These are phyloP conservation scores for Pharmacophagus antenor DNA, from an alignment of 2,888 invertebrate genomes.

Conservation along the genomic window DNA sequence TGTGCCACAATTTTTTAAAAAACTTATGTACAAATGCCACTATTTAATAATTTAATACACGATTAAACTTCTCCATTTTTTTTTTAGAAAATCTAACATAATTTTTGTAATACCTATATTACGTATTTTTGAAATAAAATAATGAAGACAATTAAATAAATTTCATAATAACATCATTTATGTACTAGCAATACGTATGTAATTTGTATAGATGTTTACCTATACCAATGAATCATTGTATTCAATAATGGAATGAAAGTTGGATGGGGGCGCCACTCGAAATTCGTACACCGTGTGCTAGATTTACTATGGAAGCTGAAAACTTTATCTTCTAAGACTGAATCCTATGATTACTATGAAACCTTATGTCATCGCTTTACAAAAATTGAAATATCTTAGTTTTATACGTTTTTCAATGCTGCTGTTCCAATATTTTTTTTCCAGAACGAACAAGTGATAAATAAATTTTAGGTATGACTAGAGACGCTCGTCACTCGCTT, in stretches of 20 bases:
- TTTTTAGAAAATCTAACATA: too few relatives aligned
- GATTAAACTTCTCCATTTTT: too few relatives aligned
- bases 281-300: conserved; percentile 34
- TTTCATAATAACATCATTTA: neutral
- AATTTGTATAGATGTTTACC: neutral
- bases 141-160: neutral
- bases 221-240: conserved; percentile 11
- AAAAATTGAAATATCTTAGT: conserved; percentile 62
- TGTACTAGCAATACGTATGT: conserved; percentile 9
- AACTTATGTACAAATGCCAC: too few relatives aligned
- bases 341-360: conserved; percentile 54
- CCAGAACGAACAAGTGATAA: conserved; percentile 56
- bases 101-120: too few relatives aligned
- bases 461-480: conserved; percentile 59
- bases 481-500: conserved; percentile 69
- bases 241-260: conserved; percentile 10
- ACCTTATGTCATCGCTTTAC: conserved; percentile 62
- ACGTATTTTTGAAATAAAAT: neutral
- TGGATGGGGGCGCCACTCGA: conserved; percentile 35
- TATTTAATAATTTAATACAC: too few relatives aligned
- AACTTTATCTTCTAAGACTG: conserved; percentile 35
- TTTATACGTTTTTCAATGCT: conserved; percentile 59
- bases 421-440: conserved; percentile 71
- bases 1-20: too few relatives aligned
- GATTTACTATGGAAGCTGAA: conserved; percentile 39